A percentile compares a stretch with the other conserved stretches of the same genome.
Evolutionary conservation across 2,113 vertebrate genomes (phyloP).

Genomic region (Morone chrysops): DNA sequence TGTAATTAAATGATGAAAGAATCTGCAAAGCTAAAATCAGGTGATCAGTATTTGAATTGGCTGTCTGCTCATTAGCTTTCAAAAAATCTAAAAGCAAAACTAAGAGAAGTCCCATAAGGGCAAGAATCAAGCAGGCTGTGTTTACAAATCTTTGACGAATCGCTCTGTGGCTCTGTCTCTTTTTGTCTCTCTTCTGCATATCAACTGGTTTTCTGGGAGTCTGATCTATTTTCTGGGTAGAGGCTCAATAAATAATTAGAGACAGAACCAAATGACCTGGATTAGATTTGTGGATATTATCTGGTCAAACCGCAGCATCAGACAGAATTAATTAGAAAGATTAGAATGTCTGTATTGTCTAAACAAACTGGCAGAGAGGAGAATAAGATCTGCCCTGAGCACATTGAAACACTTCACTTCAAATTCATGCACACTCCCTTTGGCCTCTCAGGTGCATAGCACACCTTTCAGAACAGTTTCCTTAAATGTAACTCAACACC

Average conservation of each 20-base stretch:
- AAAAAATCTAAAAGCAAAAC: constrained; percentile 30
- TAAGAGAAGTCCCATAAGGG: constrained; percentile 39
- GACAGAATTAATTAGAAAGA: constrained; percentile 74
- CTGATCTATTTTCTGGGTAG: constrained; percentile 19
- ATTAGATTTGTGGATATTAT: constrained; percentile 73
- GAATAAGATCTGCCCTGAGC: constrained; percentile 25
- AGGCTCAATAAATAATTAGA: constrained; percentile 78
- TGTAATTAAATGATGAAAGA: constrained; percentile 6
- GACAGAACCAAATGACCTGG: constrained; percentile 64
- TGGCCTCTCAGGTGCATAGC: not conserved
- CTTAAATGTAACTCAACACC: constrained; percentile 53
- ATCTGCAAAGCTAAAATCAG: constrained; percentile 24
- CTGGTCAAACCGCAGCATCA: constrained; percentile 59
- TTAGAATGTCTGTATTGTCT: constrained; percentile 70
- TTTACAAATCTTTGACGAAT: constrained; percentile 64
- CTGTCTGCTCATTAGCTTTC: constrained; percentile 23
- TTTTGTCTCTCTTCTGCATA: constrained; percentile 56
- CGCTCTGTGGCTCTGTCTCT: constrained; percentile 11
- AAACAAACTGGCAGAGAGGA: constrained; percentile 42
- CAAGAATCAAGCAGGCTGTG: constrained; percentile 39
- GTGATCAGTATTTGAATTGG: constrained; percentile 13
- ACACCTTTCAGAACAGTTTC: constrained; percentile 55
- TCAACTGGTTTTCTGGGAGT: constrained; percentile 55
- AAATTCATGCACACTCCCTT: not conserved
- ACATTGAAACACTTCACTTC: constrained; percentile 20